These are phyloP conservation scores for Eira barbara DNA, from an alignment of 2,113 vertebrate genomes.

Conservation along the genomic window DNA sequence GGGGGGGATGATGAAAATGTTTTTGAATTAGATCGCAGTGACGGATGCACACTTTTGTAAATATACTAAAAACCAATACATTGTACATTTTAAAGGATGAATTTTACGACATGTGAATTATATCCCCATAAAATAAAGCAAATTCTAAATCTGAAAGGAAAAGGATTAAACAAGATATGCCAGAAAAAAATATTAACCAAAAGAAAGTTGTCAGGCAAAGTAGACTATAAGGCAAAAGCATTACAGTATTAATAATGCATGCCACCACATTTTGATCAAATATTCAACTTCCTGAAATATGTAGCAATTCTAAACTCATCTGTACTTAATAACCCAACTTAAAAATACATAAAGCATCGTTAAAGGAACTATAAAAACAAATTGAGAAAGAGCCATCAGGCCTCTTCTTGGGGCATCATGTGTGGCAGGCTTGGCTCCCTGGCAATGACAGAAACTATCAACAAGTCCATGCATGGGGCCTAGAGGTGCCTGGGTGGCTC, in stretches of 20 bases:
- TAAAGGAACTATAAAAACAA: background rate
- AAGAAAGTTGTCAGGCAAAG: background rate
- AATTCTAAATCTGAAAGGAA: background rate
- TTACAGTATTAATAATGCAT: background rate
- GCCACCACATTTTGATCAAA: background rate
- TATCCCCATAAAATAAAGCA: background rate
- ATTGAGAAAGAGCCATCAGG: background rate
- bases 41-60: background rate
- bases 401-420: background rate
- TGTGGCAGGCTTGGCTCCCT: background rate
- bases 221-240: background rate
- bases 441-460: background rate
- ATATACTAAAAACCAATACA: background rate
- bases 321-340: background rate
- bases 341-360: background rate
- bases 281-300: background rate
- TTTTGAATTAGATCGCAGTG: background rate
- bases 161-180: background rate
- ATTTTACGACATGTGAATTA: background rate
- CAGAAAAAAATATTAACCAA: background rate
- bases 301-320: background rate
- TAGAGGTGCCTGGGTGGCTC: background rate
- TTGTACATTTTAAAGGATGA: background rate
- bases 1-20: background rate
- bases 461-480: accelerated